Conservation (phyloP, 2,113 vertebrate species). For the Eurypyga helias region DNA sequence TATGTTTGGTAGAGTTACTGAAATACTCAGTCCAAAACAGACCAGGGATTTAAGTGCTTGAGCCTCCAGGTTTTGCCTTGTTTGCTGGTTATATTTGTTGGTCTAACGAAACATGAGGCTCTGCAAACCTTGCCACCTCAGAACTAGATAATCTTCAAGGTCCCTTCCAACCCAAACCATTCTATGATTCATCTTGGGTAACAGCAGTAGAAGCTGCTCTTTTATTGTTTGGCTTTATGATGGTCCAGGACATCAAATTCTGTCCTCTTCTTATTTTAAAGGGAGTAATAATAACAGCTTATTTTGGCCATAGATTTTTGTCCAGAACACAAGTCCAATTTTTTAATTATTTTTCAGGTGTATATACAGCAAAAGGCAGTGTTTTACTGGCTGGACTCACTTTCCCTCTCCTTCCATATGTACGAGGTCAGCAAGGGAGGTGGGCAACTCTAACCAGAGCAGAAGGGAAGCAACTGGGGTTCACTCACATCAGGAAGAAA, state of each 20-base stretch:
- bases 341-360: background rate
- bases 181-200: background rate
- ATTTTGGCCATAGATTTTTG: background rate
- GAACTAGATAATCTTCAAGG: no score
- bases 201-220: background rate
- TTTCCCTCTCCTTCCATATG: background rate
- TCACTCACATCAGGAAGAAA: background rate
- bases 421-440: accelerated
- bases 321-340: background rate
- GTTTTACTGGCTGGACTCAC: background rate
- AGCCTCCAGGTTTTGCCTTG: background rate
- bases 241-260: background rate
- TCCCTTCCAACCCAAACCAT: no score
- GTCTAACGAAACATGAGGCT: background rate
- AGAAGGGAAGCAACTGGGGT: accelerated
- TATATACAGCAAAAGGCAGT: background rate
- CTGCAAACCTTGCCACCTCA: background rate
- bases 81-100: background rate
- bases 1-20: background rate
- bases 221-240: background rate
- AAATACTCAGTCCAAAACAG: background rate
- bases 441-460: background rate
- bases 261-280: background rate
- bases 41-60: background rate
- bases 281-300: background rate